Evolutionary conservation across 2,113 vertebrate genomes (phyloP), one percentile per base, ranked within the genome.

Genomic region (Brachypodius melanocephalos): DNA sequence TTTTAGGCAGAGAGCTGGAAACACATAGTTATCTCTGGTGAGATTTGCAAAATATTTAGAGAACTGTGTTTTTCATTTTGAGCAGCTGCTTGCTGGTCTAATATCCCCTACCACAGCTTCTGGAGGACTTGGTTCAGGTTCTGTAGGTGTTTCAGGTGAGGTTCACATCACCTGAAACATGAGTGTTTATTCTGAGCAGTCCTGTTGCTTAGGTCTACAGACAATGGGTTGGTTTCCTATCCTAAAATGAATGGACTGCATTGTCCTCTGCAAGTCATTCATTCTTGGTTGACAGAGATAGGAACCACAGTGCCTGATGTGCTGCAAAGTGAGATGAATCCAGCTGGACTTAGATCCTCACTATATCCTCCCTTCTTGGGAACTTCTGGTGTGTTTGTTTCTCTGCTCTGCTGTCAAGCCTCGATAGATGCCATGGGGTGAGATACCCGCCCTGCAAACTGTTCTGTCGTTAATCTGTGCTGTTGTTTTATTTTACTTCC

Each of bases 341-440:
- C 28, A 73, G 3, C 34, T 54, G 17, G 28, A 52, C 20, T 79
- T 69, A 5, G 0, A 19, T 65, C 34, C 9, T 89, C 54, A 36
- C 42, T 74, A 0, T 24, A 42, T 36, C 40, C 4, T 8, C 46
- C 12, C 18, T 55, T 79, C 22, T 40, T 76, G 67, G 32, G 32
- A 58, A 24, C 36, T 29, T 69, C 32, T n/a, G 42, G 1, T 61
- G 16, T 78, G 16, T 67, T 86, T 79, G 9, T 75, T 95, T 57
- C 28, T 20, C 54, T 75, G 28, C 38, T 61, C 14, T 79, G 45
- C n/a, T 59, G 1, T 57, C 72, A 65, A 84, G 8, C 69, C 61
- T 55, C 12, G 0, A 1, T 42, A 19, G 2, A 4, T 80, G 51
- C 34, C 25, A 0, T 9, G 25, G 28, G 17, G 13, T 34, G 46